Base-by-base conservation (phyloP, 2,113 vertebrate species). In the Ramphastos sulfuratus region DNA sequence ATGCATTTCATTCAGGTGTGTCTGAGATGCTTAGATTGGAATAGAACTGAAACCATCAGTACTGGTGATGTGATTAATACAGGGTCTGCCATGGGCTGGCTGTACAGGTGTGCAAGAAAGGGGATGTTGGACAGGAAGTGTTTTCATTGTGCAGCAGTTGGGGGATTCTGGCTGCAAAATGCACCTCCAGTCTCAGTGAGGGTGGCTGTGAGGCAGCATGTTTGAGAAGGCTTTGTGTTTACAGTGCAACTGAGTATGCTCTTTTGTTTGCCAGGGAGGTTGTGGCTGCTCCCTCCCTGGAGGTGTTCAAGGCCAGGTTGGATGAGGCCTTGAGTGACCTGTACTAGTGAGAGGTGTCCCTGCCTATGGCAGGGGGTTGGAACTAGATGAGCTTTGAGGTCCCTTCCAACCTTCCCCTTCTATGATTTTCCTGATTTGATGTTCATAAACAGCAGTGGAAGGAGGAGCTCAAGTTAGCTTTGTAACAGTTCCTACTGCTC, bases 11-110 rank as follows among this genome's bases (percentile, higher is more conserved):
- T 93, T 90, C 65, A 93, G 82, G 31, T 63, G 33, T 60, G n/a
- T 63, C 46, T 94, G 73, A 92, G 73, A 93, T 35, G 37, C 18
- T 92, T 90, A 83, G 39, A 80, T 65, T 93, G 74, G 90, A 86
- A 92, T 88, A 92, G 58, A 96, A 95, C 93, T 90, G 61, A 94
- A 95, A 82, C 16, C 69, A 31, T 88, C 69, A 70, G 58, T 86
- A 85, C 4, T 66, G 71, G 74, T 67, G 59, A 73, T 86, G 42
- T 78, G 69, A 92, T 90, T 91, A 73, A 91, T 76, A 79, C 6
- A 42, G 33, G 46, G 9, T 85, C 67, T 86, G 52, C 6, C 55
- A 75, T 73, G 37, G 59, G 33, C 28, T 88, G 63, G 55, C 46
- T 91, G 83, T 75, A 74, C 25, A 91, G 91, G 39, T 66, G 55